Evolutionary conservation across 92 coral and sea anemone species (phyloP), one percentile per base, ranked within the genome.

Genomic region (Virgularia gustaviana): DNA sequence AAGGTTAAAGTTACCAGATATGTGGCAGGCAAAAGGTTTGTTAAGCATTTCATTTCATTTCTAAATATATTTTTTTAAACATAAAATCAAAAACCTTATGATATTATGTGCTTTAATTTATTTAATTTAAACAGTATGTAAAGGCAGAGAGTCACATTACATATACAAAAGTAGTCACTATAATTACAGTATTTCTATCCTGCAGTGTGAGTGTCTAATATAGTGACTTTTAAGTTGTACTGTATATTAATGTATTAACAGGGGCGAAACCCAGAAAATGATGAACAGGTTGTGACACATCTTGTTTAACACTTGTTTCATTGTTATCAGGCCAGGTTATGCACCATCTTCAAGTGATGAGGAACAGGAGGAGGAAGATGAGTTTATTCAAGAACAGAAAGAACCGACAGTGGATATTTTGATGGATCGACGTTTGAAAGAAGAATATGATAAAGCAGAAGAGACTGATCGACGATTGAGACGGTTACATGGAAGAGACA

Each of bases 1-100:
- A 92, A 92, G 45, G 98, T 92, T 51, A 92, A 92, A 81, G 98
- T 92, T 15, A 89, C 96, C 37, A 85, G 98, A 82, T 92, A 92
- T 82, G 98, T 92, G 25, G 98, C 98, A 36, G 98, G 98, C 10
- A 92, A 89, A 81, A 78, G 98, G 96, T 89, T 39, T 34, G 76
- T 49, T n/a, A n/a, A n/a, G n/a, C n/a, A n/a, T n/a, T n/a, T n/a
- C n/a, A n/a, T n/a, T n/a, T n/a, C n/a, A n/a, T n/a, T n/a, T n/a
- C n/a, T n/a, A n/a, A n/a, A n/a, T n/a, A n/a, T n/a, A n/a, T n/a
- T n/a, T n/a, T n/a, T n/a, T n/a, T n/a, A n/a, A n/a, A n/a, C n/a
- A n/a, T n/a, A n/a, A n/a, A n/a, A n/a, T n/a, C n/a, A n/a, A n/a
- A n/a, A n/a, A 54, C 43, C n/a, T n/a, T n/a, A n/a, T n/a, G n/a